Evolutionary conservation across 2,113 vertebrate genomes (phyloP).

Genomic region (Capricornis sumatraensis): DNA sequence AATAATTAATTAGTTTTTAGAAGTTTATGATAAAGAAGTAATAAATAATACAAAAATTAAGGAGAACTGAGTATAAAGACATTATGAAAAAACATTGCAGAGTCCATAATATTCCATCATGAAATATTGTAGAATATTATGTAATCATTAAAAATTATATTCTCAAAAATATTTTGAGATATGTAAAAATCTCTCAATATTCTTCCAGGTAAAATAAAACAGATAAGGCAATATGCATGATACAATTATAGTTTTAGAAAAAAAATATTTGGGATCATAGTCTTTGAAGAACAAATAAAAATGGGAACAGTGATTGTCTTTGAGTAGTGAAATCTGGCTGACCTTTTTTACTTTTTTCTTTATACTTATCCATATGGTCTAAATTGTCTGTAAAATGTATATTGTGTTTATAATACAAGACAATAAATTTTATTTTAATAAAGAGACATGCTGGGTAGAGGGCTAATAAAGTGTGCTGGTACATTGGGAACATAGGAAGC

Average conservation of each 20-base stretch:
- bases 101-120: not conserved
- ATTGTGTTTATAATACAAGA: not conserved
- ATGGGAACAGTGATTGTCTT: not conserved
- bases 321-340: not conserved
- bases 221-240: not conserved
- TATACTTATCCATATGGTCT: not conserved
- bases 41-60: constrained; percentile 10
- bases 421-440: constrained; percentile 13
- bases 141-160: constrained; percentile 8
- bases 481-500: not conserved
- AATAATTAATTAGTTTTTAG: not conserved
- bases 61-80: not conserved
- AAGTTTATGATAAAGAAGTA: not conserved
- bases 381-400: not conserved
- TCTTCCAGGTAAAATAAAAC: not conserved
- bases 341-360: not conserved
- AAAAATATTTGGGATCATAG: not conserved
- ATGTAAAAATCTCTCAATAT: not conserved
- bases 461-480: not conserved
- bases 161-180: not conserved
- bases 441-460: not conserved
- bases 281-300: not conserved
- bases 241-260: not conserved
- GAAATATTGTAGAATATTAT: not conserved
- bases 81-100: not conserved